A percentile compares a stretch with the other conserved stretches of the same genome.
Conservation (phyloP, 2,113 vertebrate genomes). For the Euleptes europaea region DNA sequence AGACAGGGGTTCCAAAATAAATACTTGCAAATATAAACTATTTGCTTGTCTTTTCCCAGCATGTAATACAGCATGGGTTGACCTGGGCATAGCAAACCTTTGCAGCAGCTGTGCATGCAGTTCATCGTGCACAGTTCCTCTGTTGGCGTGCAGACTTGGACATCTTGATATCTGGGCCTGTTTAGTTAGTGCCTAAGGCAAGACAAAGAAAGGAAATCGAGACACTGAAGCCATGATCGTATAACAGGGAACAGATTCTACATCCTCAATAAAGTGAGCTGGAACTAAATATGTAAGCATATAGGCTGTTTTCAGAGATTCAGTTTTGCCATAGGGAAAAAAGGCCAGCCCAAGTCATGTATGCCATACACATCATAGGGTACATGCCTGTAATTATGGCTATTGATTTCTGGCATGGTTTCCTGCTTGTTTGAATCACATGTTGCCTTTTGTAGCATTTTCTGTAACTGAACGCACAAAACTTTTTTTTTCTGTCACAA, state of each 20-base stretch:
- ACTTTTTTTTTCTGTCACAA: no score
- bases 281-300: constrained; percentile 13
- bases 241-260: constrained; percentile 18
- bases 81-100: constrained; percentile 65
- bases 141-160: constrained; percentile 35
- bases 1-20: no score
- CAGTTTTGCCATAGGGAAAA: neutral
- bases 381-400: no score
- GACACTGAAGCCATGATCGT: constrained; percentile 20
- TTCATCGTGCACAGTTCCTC: constrained; percentile 40
- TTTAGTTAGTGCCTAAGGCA: constrained; percentile 62
- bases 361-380: neutral
- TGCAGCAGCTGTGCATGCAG: constrained; percentile 74
- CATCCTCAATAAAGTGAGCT: constrained; percentile 27
- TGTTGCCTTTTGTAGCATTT: neutral
- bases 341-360: neutral
- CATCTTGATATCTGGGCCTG: constrained; percentile 61
- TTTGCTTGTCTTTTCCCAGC: constrained; percentile 61
- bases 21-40: constrained; percentile 64
- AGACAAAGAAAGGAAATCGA: constrained; percentile 51
- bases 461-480: neutral
- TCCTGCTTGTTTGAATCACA: neutral
- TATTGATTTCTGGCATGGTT: neutral
- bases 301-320: neutral
- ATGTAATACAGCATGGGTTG: constrained; percentile 62